Percentiles rank a stretch among this genome's conserved stretches.
These are phyloP conservation scores for Leptobrachium leishanense DNA, from an alignment of 2,113 vertebrate species.

Conservation along the genomic window DNA sequence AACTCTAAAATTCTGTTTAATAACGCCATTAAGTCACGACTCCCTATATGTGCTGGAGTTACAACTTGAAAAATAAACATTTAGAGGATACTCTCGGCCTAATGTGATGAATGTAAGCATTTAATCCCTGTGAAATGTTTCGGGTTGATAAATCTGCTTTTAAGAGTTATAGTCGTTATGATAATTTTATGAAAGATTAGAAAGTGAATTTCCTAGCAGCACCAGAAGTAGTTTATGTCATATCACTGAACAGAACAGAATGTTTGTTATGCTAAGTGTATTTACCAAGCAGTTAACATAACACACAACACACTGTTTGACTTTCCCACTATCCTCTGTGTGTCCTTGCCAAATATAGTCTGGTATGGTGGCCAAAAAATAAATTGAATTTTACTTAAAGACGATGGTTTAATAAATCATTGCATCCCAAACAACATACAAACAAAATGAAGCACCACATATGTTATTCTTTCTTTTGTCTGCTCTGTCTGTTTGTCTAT, in stretches of 20 bases:
- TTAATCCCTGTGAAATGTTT: background rate
- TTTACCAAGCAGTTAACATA: constrained; percentile 35
- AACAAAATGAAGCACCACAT: too few relatives aligned
- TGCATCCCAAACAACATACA: too few relatives aligned
- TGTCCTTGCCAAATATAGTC: constrained; percentile 23
- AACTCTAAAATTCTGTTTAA: too few relatives aligned
- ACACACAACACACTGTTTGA: constrained; percentile 29
- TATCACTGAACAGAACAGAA: constrained; percentile 30
- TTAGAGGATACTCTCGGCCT: too few relatives aligned
- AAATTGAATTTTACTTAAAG: constrained; percentile 8
- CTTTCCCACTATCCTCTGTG: constrained; percentile 30
- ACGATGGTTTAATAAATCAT: background rate
- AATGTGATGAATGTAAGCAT: background rate
- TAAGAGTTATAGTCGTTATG: background rate
- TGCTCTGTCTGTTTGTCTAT: too few relatives aligned
- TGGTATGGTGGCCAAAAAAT: constrained; percentile 20
- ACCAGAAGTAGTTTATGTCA: constrained; percentile 7
- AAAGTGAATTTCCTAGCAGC: background rate
- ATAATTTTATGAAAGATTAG: background rate
- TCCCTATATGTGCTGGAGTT: too few relatives aligned
- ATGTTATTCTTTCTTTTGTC: too few relatives aligned
- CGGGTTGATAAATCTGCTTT: background rate
- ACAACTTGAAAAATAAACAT: background rate
- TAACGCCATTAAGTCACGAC: too few relatives aligned
- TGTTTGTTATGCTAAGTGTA: constrained; percentile 36